Evolutionary conservation across 2,888 invertebrate species (phyloP), one percentile per base, ranked within the genome.

Genomic region (Antheraea yamamai): DNA sequence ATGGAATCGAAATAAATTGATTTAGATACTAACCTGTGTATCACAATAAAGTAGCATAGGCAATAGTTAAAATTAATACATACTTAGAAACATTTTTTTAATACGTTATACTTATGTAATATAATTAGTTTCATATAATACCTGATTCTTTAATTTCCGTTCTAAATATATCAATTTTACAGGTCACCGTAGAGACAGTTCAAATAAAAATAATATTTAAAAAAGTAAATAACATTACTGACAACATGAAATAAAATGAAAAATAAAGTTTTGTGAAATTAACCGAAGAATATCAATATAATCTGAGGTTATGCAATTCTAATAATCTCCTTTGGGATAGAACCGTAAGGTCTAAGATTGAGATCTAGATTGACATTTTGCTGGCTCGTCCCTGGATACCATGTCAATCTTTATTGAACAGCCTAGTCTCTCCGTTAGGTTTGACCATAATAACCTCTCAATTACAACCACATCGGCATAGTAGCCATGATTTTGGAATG

Each of bases 361-460:
- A 87, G 85, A 88, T 86, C 85, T 84, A 87, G 90, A 93, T 92
- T 92, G 93, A 91, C 93, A 91, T 88, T 90, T 89, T 88, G 90
- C 86, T 82, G 86, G 87, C 81, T 79, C 82, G 83, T 86, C 88
- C 89, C 91, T 83, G 81, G 81, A 80, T 84, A 75, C 73, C 84
- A 80, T 83, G 93, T 93, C 94, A 93, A 92, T 93, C 92, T 91
- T 92, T 91, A 91, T 92, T 92, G 90, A 86, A 80, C 30, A 76
- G 76, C 76, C 80, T 78, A 79, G 73, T 78, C 79, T 76, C 76
- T 78, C 75, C 77, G 76, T 75, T 73, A 30, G 75, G 79, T 81
- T 66, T 26, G 64, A 30, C 64, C 30, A 30, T 66, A 30, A 66
- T 3, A 3, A 30, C 26, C 26, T 66, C 16, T 66, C 26, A 66